Base-by-base conservation (phyloP, 2,113 vertebrate species). In the Phasianus colchicus region DNA sequence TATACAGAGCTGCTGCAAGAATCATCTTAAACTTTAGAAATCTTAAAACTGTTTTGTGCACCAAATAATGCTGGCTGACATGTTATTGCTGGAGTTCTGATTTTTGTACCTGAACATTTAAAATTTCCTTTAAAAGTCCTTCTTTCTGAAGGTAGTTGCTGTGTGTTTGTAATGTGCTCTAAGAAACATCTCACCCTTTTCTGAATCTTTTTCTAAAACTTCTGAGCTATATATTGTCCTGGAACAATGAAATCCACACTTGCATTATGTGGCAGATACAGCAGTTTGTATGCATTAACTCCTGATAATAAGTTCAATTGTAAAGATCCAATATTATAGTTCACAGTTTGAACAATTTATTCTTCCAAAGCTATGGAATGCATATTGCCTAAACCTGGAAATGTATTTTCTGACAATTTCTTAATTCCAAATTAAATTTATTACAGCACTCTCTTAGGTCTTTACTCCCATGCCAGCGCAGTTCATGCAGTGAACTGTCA, bases 341-440 rank as follows among this genome's bases (percentile, higher is more conserved):
- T 74, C 73, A 48, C 11, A 76, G 45, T 8, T 19, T 55, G 77
- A 84, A 40, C 24, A 52, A 7, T 87, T 91, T 85, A 61, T 89
- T 82, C 27, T 92, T 71, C 64, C 54, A 86, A 42, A 86, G 48
- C 73, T 83, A 73, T 84, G 61, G 61, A 88, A 65, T 18, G 60
- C 11, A n/a, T 82, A 73, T 43, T 82, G 54, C 25, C 34, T 60
- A 74, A 82, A 89, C 38, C 16, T 65, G 74, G 54, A 75, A 22
- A 84, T 77, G 29, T 73, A 40, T 58, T 88, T 83, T 36, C 55
- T 78, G 8, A 71, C 45, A 57, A 65, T 75, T 88, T 29, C 19
- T 82, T 90, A 82, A 89, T 82, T 88, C 40, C 11, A 25, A 61
- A 76, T 84, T 89, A 8, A 66, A 76, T 87, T 79, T 92, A 54